phyloP scores from a whole-genome alignment of 2,797 vertebrate genomes.

The Diglossa cyanea region DNA sequence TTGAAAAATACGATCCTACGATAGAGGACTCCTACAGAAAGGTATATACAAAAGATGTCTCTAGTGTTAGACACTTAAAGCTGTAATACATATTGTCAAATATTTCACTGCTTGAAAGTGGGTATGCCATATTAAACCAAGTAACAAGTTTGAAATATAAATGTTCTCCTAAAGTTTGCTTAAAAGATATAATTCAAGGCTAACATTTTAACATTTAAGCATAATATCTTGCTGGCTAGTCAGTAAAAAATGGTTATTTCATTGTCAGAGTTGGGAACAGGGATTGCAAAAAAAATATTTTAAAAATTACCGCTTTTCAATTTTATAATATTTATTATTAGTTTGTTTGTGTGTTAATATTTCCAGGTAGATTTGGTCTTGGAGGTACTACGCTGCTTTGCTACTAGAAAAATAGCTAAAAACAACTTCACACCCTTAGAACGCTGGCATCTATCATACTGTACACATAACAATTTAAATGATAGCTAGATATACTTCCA shows the following conservation, averaged over 20 bases:
- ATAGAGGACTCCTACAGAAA: conserved; percentile 99
- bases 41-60: conserved; percentile 72
- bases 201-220: background rate
- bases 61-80: background rate
- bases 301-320: background rate
- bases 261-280: background rate
- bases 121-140: background rate
- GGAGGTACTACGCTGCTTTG: background rate
- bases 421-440: background rate
- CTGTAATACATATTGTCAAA: background rate
- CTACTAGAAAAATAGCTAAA: background rate
- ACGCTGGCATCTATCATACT: background rate
- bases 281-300: background rate
- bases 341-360: background rate
- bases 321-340: background rate
- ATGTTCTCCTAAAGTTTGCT: background rate
- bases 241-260: background rate
- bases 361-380: background rate
- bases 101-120: background rate
- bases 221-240: background rate
- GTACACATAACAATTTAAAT: background rate
- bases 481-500: background rate
- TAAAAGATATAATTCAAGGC: background rate
- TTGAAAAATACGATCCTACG: conserved; percentile 99
- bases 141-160: background rate